Evolutionary conservation across 2,113 vertebrate species (phyloP), one percentile per base, ranked within the genome.

Genomic region (Peromyscus leucopus): DNA sequence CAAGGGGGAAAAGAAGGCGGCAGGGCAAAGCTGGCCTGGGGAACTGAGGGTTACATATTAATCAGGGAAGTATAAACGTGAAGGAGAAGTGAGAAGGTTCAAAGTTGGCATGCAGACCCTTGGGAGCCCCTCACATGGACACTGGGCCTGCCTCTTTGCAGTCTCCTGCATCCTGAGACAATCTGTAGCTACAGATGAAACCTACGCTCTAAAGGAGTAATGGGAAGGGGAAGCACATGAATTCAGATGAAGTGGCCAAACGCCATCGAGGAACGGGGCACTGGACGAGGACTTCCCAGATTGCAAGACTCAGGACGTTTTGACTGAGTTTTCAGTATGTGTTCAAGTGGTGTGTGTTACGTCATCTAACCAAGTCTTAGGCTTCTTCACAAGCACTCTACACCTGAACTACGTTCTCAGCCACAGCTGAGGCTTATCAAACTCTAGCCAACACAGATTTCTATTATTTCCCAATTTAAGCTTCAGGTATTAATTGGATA

Each of bases 401-500:
- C 42, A 33, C 69, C 2, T 51, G 10, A n/a, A 13, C 17, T 55
- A 55, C 12, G 26, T n/a, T 67, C 11, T 31, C 46, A 88, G 21
- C 31, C 3, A 33, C 65, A 87, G 5, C 17, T 51, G 33, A 82
- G 10, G 76, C 46, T 97, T 94, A 86, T 17, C 65, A 91, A 85
- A 95, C n/a, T 90, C n/a, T 63, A 75, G 59, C 16, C 75, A 91
- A 95, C 51, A 95, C 5, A 83, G 65, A 90, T 85, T 85, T 95
- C 72, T 17, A 82, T 19, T 71, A 92, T 63, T 76, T 13, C 11
- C 22, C 85, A 89, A 72, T 78, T 93, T 89, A 83, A 90, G 10
- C 65, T 89, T 19, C 6, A 79, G 7, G n/a, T 48, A 61, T 84
- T 67, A 82, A 61, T 33, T 67, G 28, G 87, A 69, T 61, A 51